Evolutionary conservation across 2,888 invertebrate genomes (phyloP).

Genomic region (Athetis lepigone): DNA sequence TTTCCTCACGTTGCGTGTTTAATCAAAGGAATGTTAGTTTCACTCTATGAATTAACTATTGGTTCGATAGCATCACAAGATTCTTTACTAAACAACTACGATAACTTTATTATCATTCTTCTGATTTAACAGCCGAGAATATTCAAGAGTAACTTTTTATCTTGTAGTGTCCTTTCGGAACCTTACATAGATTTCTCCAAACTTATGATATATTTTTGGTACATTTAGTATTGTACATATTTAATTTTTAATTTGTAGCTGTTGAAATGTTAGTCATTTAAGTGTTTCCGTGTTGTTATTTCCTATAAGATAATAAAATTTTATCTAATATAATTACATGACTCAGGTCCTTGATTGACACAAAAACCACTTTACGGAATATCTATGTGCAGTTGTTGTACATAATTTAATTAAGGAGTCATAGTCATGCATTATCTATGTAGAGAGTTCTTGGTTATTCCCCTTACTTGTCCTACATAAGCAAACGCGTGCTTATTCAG

Average conservation of each 20-base stretch:
- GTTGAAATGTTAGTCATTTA: conserved; percentile 9
- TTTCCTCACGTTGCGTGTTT: conserved; percentile 43
- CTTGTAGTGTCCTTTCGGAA: conserved; percentile 6
- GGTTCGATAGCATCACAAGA: conserved; percentile 40
- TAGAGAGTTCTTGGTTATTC: not conserved
- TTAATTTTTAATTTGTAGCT: not conserved
- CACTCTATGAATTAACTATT: conserved; percentile 52
- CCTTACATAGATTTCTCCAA: not conserved
- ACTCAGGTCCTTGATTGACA: conserved; percentile 6
- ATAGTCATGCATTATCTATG: not conserved
- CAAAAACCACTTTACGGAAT: conserved; percentile 2
- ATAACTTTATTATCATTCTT: conserved; percentile 36
- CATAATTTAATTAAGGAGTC: not conserved
- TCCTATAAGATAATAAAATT: conserved; percentile 34
- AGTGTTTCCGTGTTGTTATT: conserved; percentile 25
- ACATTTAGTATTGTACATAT: not conserved
- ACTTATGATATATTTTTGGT: not conserved
- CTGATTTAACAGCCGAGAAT: conserved; percentile 29
- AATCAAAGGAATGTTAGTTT: conserved; percentile 51
- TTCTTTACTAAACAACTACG: conserved; percentile 35
- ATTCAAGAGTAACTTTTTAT: conserved; percentile 30
- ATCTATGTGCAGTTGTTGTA: not conserved
- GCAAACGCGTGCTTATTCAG: not conserved
- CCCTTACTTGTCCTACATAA: conserved; percentile 1
- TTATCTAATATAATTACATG: conserved; percentile 26